These are phyloP conservation scores for Phyllotreta cruciferae DNA, from an alignment of 2,888 invertebrate species.

Conservation along the genomic window DNA sequence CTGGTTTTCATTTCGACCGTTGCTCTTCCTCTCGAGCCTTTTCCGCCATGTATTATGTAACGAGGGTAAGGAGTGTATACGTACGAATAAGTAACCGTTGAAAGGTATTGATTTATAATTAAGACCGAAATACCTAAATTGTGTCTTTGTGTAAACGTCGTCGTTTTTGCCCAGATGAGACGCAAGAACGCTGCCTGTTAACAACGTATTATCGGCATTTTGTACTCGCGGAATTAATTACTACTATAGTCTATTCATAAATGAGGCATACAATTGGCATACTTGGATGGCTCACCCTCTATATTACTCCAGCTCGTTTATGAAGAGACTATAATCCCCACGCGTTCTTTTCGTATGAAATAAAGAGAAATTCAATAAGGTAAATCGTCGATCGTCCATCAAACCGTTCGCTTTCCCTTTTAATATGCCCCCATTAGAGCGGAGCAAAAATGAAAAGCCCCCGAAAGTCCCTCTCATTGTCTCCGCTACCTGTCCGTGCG, in stretches of 20 bases:
- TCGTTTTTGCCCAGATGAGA: conserved; percentile 30
- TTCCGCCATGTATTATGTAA: conserved; percentile 39
- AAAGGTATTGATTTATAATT: conserved; percentile 60
- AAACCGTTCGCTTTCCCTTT: conserved; percentile 19
- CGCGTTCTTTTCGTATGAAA: no score
- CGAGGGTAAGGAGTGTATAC: conserved; percentile 47
- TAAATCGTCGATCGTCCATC: conserved; percentile 8
- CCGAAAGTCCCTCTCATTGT: conserved; percentile 47
- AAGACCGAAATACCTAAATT: conserved; percentile 44
- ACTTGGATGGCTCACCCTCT: no score
- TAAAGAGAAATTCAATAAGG: conserved; percentile 10
- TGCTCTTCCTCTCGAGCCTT: conserved; percentile 45
- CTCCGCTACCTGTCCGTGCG: conserved; percentile 49
- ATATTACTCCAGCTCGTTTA: no score
- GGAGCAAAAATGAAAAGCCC: conserved; percentile 39
- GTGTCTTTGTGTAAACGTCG: conserved; percentile 42
- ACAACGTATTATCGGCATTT: no score
- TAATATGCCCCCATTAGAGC: conserved; percentile 31
- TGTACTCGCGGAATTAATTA: no score
- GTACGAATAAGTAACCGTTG: conserved; percentile 57
- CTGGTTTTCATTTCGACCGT: conserved; percentile 51
- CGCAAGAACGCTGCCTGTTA: conserved; percentile 8
- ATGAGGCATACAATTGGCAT: no score
- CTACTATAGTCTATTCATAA: no score
- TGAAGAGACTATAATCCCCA: no score